These are phyloP conservation scores for Salticus scenicus DNA, from an alignment of 2,888 invertebrate species.

Conservation along the genomic window DNA sequence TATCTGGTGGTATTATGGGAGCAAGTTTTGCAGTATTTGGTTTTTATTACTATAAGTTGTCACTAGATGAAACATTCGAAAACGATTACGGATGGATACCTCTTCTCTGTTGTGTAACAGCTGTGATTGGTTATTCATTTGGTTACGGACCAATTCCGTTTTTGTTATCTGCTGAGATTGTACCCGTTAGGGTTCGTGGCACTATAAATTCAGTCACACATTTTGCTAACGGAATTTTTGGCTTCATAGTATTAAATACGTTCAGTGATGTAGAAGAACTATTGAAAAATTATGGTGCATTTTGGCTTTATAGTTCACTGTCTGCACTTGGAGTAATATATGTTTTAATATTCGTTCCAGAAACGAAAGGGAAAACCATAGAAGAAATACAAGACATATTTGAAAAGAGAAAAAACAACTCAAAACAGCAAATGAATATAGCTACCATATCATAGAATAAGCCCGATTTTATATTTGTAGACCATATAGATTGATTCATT, in stretches of 20 bases:
- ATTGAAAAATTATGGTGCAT: conserved; percentile 74
- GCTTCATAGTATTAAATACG: conserved; percentile 90
- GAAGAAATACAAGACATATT: conserved; percentile 86
- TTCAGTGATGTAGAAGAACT: conserved; percentile 77
- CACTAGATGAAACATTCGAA: conserved; percentile 73
- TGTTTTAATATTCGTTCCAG: conserved; percentile 89
- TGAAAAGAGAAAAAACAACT: not conserved
- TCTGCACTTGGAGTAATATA: conserved; percentile 87
- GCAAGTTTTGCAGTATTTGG: conserved; percentile 86
- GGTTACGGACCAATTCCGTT: conserved; percentile 90
- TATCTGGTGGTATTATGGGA: conserved; percentile 81
- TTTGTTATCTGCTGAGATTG: conserved; percentile 92
- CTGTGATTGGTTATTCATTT: conserved; percentile 89
- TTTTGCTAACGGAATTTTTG: conserved; percentile 91
- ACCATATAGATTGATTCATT: too few species aligned
- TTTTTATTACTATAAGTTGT: conserved; percentile 81
- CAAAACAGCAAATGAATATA: not conserved
- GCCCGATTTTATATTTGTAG: too few species aligned
- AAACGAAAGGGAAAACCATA: conserved; percentile 92
- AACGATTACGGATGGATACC: conserved; percentile 81
- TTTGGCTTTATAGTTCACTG: conserved; percentile 87
- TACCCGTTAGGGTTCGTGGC: conserved; percentile 89
- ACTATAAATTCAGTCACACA: conserved; percentile 91
- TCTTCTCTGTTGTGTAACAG: conserved; percentile 86
- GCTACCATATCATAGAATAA: too few species aligned